These are phyloP conservation scores for Grapholita molesta DNA, from an alignment of 1,140 invertebrate genomes.

Conservation along the genomic window DNA sequence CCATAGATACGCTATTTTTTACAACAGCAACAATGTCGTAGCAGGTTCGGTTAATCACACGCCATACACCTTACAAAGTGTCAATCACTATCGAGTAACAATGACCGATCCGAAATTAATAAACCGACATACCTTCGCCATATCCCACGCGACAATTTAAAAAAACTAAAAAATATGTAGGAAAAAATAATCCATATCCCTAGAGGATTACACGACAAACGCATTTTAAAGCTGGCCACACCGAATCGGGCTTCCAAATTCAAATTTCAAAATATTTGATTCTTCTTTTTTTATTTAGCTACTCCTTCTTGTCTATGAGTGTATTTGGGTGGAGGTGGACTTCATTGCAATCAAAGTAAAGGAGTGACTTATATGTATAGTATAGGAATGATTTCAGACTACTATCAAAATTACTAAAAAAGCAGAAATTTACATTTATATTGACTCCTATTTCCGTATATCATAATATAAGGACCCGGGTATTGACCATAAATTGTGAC, in stretches of 20 bases:
- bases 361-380: background rate
- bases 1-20: background rate
- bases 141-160: constrained; percentile 61
- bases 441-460: too few species aligned
- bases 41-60: constrained; percentile 8
- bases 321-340: background rate
- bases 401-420: too few species aligned
- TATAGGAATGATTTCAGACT: too few species aligned
- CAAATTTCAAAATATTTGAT: constrained; percentile 39
- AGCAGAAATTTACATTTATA: too few species aligned
- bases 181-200: constrained; percentile 69
- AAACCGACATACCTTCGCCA: constrained; percentile 50
- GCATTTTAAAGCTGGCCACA: constrained; percentile 69
- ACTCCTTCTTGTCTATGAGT: background rate
- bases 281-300: background rate
- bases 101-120: constrained; percentile 58
- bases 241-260: constrained; percentile 51
- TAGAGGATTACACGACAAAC: constrained; percentile 73
- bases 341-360: background rate
- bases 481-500: too few species aligned
- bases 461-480: too few species aligned
- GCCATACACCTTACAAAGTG: constrained; percentile 2
- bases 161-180: constrained; percentile 61
- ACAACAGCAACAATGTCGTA: background rate
- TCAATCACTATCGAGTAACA: constrained; percentile 26